phyloP scores from a whole-genome alignment of 2,113 vertebrate genomes.

The Campylomormyrus numenius region DNA sequence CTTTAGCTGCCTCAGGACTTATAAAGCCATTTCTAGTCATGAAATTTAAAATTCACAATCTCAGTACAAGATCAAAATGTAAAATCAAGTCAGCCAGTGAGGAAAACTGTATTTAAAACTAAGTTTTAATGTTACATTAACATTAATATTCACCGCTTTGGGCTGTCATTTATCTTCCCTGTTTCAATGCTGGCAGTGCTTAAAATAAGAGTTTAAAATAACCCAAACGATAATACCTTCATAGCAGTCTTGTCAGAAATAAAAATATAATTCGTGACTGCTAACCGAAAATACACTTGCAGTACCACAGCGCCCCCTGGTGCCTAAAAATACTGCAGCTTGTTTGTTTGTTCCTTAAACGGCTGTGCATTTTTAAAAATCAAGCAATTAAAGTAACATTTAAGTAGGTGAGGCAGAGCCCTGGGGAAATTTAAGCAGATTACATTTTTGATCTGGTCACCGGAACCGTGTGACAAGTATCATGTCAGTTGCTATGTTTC shows the following conservation, averaged over 20 bases:
- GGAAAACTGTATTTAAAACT: not conserved
- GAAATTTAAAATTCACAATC: slow-evolving; percentile 6
- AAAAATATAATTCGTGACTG: not conserved
- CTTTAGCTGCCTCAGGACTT: not conserved
- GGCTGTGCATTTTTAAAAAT: not conserved
- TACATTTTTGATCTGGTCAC: not conserved
- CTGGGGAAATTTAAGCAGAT: not conserved
- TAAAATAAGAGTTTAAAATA: slow-evolving; percentile 19
- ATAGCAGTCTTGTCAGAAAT: not conserved
- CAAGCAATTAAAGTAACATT: slow-evolving; percentile 6
- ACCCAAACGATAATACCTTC: not conserved
- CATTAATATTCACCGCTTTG: not conserved
- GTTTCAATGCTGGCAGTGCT: not conserved
- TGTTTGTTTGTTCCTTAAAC: not conserved
- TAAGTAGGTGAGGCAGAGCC: not conserved
- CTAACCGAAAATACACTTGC: not conserved
- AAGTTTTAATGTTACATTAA: slow-evolving; percentile 15
- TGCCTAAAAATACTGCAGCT: not conserved
- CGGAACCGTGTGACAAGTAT: not conserved
- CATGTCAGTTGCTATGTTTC: not conserved
- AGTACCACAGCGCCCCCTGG: not conserved
- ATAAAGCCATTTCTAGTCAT: not conserved
- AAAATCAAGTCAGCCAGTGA: not conserved
- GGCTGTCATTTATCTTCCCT: not conserved
- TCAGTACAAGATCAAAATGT: not conserved